Conservation (phyloP, 2,888 invertebrate genomes). For the Baronia brevicornis region DNA sequence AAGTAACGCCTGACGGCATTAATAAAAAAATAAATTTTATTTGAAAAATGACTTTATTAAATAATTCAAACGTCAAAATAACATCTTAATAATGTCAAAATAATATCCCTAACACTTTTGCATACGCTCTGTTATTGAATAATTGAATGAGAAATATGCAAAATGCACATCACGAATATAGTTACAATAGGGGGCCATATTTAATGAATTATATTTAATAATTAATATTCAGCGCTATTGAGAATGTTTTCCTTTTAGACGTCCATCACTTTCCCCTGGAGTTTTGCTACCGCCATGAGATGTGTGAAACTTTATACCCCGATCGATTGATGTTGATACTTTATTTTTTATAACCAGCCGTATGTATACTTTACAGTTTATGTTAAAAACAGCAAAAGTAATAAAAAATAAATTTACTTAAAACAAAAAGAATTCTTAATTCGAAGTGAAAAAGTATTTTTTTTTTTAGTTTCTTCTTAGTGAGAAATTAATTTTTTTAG, state of each 20-base stretch:
- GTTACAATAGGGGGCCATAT: conserved; percentile 30
- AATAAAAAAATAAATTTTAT: too few relatives aligned
- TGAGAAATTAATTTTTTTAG: too few relatives aligned
- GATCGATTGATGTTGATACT: conserved; percentile 29
- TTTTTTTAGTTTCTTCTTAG: too few relatives aligned
- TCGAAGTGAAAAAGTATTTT: too few relatives aligned
- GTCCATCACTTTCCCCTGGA: conserved; percentile 52
- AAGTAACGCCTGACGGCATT: too few relatives aligned
- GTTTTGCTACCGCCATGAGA: conserved; percentile 19
- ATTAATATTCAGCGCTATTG: conserved; percentile 65
- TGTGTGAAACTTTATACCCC: too few relatives aligned
- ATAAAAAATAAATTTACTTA: too few relatives aligned
- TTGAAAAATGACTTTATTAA: conserved; percentile 1
- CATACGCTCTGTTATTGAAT: conserved; percentile 24
- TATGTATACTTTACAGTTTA: too few relatives aligned
- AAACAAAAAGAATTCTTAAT: too few relatives aligned
- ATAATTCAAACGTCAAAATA: conserved; percentile 7
- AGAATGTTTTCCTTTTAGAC: conserved; percentile 57
- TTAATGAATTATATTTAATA: conserved; percentile 41
- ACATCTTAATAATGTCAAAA: conserved; percentile 6
- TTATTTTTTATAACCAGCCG: too few relatives aligned
- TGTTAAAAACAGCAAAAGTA: too few relatives aligned
- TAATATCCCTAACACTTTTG: conserved; percentile 18
- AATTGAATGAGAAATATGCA: conserved; percentile 28
- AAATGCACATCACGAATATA: conserved; percentile 24